A percentile compares a stretch with the other conserved stretches of the same genome.
Evolutionary conservation across 1,140 invertebrate species (phyloP).

Genomic region (Mya arenaria): DNA sequence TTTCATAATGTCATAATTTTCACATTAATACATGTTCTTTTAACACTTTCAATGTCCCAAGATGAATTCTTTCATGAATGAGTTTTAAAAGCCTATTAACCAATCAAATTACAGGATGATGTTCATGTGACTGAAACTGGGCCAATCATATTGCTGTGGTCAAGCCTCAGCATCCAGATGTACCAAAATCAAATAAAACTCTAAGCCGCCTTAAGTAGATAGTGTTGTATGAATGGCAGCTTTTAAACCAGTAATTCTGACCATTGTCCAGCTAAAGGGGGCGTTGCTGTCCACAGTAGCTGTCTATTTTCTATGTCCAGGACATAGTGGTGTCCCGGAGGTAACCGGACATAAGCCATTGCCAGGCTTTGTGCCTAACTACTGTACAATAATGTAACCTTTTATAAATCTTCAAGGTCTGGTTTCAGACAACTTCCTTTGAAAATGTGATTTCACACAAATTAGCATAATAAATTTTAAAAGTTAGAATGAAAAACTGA

Average conservation of each 20-base stretch:
- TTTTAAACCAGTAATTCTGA: slow-evolving; percentile 38
- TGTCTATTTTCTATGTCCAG: slow-evolving; percentile 39
- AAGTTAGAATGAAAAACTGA: slow-evolving; percentile 14
- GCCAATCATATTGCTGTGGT: neutral
- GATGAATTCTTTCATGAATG: too few species aligned
- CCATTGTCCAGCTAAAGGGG: slow-evolving; percentile 48
- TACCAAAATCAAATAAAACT: neutral
- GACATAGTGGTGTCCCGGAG: slow-evolving; percentile 31
- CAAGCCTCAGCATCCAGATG: slow-evolving; percentile 38
- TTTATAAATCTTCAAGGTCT: slow-evolving; percentile 30
- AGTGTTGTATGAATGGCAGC: slow-evolving; percentile 25
- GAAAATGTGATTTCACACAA: slow-evolving; percentile 41
- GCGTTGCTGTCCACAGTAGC: slow-evolving; percentile 15
- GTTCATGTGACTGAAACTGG: slow-evolving; percentile 14
- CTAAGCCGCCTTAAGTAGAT: neutral
- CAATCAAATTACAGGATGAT: neutral
- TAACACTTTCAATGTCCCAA: too few species aligned
- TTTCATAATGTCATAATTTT: neutral
- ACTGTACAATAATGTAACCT: slow-evolving; percentile 25
- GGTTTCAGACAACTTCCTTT: slow-evolving; percentile 41
- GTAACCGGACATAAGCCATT: slow-evolving; percentile 53
- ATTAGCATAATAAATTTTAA: slow-evolving; percentile 52
- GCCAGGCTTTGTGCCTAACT: slow-evolving; percentile 9
- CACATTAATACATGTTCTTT: neutral
- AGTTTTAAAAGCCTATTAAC: neutral